Conservation (phyloP, 1,140 invertebrate genomes). For the Heliconius nattereri region DNA sequence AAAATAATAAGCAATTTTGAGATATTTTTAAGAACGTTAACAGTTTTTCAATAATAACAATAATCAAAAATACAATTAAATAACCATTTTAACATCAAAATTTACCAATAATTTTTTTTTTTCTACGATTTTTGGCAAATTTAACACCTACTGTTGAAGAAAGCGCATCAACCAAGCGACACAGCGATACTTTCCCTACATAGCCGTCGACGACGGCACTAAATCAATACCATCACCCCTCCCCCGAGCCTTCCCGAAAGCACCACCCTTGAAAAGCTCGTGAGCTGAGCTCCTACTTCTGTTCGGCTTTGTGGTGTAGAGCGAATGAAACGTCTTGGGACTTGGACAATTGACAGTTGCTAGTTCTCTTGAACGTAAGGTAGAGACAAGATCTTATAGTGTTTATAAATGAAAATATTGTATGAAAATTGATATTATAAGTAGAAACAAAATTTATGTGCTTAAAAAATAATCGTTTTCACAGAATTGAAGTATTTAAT, state of each 20-base stretch:
- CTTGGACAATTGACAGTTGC: constrained; percentile 72
- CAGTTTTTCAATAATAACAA: not conserved
- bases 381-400: not conserved
- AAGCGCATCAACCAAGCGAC: constrained; percentile 79
- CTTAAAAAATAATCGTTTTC: not conserved
- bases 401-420: not conserved
- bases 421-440: too few relatives aligned
- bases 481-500: too few relatives aligned
- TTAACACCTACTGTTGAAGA: constrained; percentile 51
- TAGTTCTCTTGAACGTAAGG: not conserved
- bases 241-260: constrained; percentile 71
- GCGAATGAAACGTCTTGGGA: constrained; percentile 73
- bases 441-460: too few relatives aligned
- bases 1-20: not conserved
- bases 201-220: constrained; percentile 81
- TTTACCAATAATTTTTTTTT: not conserved
- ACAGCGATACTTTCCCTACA: constrained; percentile 73
- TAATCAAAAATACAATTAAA: not conserved
- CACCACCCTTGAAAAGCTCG: constrained; percentile 80
- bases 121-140: not conserved
- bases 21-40: not conserved
- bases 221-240: constrained; percentile 82
- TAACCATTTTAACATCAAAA: not conserved
- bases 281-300: constrained; percentile 81
- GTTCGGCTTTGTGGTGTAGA: constrained; percentile 79